These are phyloP conservation scores for Elgaria multicarinata DNA, from an alignment of 2,113 vertebrate species.

Conservation along the genomic window DNA sequence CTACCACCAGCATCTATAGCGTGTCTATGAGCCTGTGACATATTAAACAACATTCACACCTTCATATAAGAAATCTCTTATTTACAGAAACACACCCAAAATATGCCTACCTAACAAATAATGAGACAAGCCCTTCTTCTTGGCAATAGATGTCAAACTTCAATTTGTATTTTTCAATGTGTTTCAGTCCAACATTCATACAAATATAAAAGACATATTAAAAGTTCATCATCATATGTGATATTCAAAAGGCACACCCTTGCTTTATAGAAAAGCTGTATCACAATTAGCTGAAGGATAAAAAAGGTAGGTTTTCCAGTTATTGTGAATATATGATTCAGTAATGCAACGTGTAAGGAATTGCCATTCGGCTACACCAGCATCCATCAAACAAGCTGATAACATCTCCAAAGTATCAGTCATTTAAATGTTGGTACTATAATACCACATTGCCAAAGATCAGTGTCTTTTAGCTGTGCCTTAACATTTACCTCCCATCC, in stretches of 20 bases:
- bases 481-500: not conserved
- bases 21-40: not conserved
- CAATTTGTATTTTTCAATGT: not conserved
- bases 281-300: not conserved
- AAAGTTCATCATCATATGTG: not conserved
- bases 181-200: not conserved
- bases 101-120: not conserved
- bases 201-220: not conserved
- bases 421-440: conserved; percentile 1
- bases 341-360: not conserved
- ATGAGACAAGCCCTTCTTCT: not conserved
- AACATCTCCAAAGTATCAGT: not conserved
- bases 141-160: not conserved
- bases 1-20: not conserved
- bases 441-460: not conserved
- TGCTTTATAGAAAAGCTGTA: not conserved
- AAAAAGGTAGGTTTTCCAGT: not conserved
- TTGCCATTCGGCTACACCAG: not conserved
- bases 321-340: not conserved
- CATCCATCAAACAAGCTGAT: conserved; percentile 7
- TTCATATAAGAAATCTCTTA: not conserved
- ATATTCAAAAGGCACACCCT: not conserved
- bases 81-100: not conserved
- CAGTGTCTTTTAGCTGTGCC: not conserved
- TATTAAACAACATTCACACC: not conserved